A percentile compares a stretch with the other conserved stretches of the same genome.
phyloP scores from a whole-genome alignment of 2,888 invertebrate species.

The Rapana venosa region DNA sequence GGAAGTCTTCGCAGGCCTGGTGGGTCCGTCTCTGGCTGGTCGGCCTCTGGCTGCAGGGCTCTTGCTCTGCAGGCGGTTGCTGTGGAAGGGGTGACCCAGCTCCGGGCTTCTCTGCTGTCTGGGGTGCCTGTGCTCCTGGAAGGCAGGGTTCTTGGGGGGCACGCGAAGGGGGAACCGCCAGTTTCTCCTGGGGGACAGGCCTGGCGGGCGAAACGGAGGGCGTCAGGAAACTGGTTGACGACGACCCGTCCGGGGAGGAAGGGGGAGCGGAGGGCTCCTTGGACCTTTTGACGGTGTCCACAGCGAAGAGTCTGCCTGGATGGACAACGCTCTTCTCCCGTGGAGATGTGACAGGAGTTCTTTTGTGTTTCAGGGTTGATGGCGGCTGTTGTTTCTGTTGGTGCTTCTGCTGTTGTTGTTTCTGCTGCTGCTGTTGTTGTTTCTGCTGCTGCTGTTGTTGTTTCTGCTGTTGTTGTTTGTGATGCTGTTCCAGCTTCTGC shows the following conservation, averaged over 20 bases:
- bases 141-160: not conserved
- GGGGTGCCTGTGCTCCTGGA: not conserved
- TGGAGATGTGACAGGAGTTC: not conserved
- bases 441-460: conserved; percentile 14
- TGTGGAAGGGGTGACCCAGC: not conserved
- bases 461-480: not conserved
- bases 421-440: not conserved
- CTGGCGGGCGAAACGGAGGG: not conserved
- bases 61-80: not conserved
- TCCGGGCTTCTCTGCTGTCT: not conserved
- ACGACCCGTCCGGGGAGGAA: conserved; percentile 49
- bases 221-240: not conserved
- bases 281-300: not conserved
- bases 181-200: not conserved
- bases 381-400: not conserved
- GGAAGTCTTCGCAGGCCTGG: not conserved
- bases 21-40: no score
- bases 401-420: not conserved
- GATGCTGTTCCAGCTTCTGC: not conserved
- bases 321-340: not conserved
- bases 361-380: not conserved
- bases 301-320: not conserved
- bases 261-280: conserved; percentile 54
- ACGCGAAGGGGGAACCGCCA: not conserved
- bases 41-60: no score